Evolutionary conservation across 2,888 invertebrate genomes (phyloP), one percentile per base, ranked within the genome.

Genomic region (Sphaerophoria rueppellii): DNA sequence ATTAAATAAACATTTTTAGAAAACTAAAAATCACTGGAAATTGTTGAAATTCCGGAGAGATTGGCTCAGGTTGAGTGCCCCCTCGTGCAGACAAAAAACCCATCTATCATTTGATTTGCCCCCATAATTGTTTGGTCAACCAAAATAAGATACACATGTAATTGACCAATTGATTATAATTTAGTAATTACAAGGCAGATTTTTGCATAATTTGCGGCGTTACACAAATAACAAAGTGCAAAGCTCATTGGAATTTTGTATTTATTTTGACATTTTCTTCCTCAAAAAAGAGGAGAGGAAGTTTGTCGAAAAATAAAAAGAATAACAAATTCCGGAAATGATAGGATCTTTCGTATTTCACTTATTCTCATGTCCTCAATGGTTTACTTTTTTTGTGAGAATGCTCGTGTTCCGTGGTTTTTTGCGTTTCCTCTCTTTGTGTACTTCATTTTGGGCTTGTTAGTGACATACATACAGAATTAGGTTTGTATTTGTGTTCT

Each of bases 381-480:
- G 55, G 60, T 67, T 37, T 60, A 57, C 46, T 55, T 58, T 37
- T 35, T 57, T 65, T 48, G 12, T 65, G 50, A 43, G 3, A 9
- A 35, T 65, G 32, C 16, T 50, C 35, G 61, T 65, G 14, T 61
- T 14, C 65, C 52, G 65, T 67, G 12, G 52, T 58, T 80, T 76
- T 40, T 77, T 67, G 72, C 61, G 70, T 72, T 78, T 48, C 58
- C 65, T 76, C 77, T 67, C 12, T 54, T n/a, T 67, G 16, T 67
- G 48, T 60, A 60, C 60, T 79, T 75, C 46, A 75, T 75, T 67
- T 74, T 72, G 75, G 70, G 67, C 67, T 72, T 67, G 74, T 74
- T 70, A 74, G 74, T 63, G 70, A 75, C 65, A 65, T 70, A 78
- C 63, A 70, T 57, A 58, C 16, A 5, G 63, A 35, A 54, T 24